A percentile compares a stretch with the other conserved stretches of the same genome.
Evolutionary conservation across 2,888 invertebrate species (phyloP).

Genomic region (Lycophotia porphyrea): DNA sequence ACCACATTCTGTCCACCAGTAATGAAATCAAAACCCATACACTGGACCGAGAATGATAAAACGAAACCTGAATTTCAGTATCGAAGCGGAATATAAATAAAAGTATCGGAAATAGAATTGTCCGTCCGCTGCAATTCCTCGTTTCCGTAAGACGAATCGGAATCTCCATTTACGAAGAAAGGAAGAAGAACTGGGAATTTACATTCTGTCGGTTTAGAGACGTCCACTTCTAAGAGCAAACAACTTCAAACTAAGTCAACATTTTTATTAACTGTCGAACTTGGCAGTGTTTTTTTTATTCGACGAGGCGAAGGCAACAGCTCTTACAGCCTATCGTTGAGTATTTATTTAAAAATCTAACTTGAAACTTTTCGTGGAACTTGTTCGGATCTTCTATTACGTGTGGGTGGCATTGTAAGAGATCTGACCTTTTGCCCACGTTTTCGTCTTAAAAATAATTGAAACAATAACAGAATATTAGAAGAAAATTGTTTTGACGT

Average conservation of each 20-base stretch:
- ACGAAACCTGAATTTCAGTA: constrained; percentile 62
- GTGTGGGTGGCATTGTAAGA: constrained; percentile 7
- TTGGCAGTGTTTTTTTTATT: constrained; percentile 46
- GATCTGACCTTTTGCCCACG: constrained; percentile 11
- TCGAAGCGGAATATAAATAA: constrained; percentile 73
- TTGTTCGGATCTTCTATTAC: constrained; percentile 5
- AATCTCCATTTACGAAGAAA: constrained; percentile 71
- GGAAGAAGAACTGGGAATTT: constrained; percentile 73
- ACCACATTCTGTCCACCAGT: constrained; percentile 15
- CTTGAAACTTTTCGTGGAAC: constrained; percentile 31
- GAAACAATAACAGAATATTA: constrained; percentile 22
- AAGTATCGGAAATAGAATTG: constrained; percentile 74
- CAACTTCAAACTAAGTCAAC: constrained; percentile 75
- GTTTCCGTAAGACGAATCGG: constrained; percentile 76
- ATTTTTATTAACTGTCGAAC: constrained; percentile 71
- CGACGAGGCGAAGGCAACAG: constrained; percentile 18
- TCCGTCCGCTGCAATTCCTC: constrained; percentile 77
- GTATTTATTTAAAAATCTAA: constrained; percentile 57
- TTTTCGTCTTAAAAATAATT: constrained; percentile 4
- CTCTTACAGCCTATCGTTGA: constrained; percentile 32
- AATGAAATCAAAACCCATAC: constrained; percentile 62
- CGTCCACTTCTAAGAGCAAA: constrained; percentile 72
- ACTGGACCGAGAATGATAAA: constrained; percentile 54
- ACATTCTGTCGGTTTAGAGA: constrained; percentile 80
- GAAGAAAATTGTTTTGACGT: background rate